A percentile compares a stretch with the other conserved stretches of the same genome.
These are phyloP conservation scores for Hetaerina titia DNA, from an alignment of 2,888 invertebrate species.

Conservation along the genomic window DNA sequence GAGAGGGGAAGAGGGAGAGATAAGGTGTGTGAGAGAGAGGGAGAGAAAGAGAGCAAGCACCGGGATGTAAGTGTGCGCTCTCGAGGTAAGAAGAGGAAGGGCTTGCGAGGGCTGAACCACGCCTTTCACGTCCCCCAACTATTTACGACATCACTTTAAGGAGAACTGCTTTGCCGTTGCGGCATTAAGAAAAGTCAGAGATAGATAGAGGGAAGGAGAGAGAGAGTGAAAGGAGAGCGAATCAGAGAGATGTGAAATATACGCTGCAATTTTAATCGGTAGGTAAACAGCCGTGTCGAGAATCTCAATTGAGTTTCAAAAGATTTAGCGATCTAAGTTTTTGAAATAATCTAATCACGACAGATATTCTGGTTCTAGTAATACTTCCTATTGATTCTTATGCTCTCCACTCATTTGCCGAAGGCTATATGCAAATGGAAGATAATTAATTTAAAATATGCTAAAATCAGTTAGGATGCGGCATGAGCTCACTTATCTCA, in stretches of 20 bases:
- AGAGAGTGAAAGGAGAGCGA: slow-evolving; percentile 13
- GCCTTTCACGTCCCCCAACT: slow-evolving; percentile 11
- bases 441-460: too few species aligned
- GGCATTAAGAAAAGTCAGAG: neutral
- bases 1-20: neutral
- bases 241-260: neutral
- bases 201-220: neutral
- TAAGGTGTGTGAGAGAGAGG: neutral
- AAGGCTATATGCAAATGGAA: too few species aligned
- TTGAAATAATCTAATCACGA: neutral
- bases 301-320: neutral
- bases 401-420: too few species aligned
- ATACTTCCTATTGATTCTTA: too few species aligned
- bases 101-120: neutral
- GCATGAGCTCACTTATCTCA: too few species aligned
- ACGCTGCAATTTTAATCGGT: slow-evolving; percentile 10
- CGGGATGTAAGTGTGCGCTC: neutral
- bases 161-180: slow-evolving; percentile 17
- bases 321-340: neutral
- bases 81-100: neutral
- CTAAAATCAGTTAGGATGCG: too few species aligned
- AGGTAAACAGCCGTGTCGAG: neutral
- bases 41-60: neutral
- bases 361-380: too few species aligned
- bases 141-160: slow-evolving; percentile 32